These are phyloP conservation scores for Camelus bactrianus DNA, from an alignment of 2,113 vertebrate genomes.

Conservation along the genomic window DNA sequence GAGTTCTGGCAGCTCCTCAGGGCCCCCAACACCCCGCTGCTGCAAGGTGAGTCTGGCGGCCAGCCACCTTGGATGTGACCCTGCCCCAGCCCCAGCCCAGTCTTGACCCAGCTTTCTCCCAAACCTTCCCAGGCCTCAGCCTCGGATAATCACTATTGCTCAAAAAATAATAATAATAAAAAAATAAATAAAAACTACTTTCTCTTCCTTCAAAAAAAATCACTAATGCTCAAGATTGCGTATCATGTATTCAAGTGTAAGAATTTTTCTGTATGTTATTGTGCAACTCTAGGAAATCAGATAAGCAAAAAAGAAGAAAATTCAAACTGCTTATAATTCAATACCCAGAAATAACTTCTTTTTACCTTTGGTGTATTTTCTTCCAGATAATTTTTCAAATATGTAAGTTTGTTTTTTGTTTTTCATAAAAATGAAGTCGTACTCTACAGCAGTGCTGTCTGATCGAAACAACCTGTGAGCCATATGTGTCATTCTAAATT, in stretches of 20 bases:
- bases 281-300: neutral
- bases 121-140: neutral
- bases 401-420: neutral
- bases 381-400: neutral
- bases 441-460: neutral
- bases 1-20: conserved; percentile 92
- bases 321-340: neutral
- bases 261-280: neutral
- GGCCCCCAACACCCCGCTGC: conserved; percentile 83
- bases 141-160: neutral
- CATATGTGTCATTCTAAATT: neutral
- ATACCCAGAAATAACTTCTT: neutral
- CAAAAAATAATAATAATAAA: neutral
- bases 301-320: neutral
- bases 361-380: neutral
- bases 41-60: conserved; percentile 88
- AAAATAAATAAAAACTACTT: too few relatives aligned
- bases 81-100: too few relatives aligned
- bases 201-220: neutral
- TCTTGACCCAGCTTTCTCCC: neutral
- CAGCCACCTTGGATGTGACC: neutral
- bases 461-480: neutral
- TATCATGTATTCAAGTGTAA: neutral
- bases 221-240: neutral
- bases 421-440: neutral